These are phyloP conservation scores for Aplocera efformata DNA, from an alignment of 2,888 invertebrate species.

Conservation along the genomic window DNA sequence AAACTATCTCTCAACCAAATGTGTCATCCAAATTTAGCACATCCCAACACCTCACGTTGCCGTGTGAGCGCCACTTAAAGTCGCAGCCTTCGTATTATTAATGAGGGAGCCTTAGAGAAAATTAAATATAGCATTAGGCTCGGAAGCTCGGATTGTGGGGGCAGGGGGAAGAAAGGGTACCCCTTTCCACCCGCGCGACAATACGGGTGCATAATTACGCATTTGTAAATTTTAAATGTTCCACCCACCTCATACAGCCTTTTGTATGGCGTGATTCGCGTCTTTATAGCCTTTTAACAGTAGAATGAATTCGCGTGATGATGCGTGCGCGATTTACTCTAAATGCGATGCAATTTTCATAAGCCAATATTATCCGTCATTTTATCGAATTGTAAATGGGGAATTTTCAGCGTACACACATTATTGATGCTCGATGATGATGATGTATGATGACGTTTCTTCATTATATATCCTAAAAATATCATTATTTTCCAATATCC, in stretches of 20 bases:
- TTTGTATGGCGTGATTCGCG: conserved; percentile 78
- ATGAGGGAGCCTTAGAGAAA: conserved; percentile 80
- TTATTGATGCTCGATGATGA: not conserved
- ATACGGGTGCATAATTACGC: conserved; percentile 81
- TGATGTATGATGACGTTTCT: too few relatives aligned
- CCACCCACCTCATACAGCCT: conserved; percentile 74
- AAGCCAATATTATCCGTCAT: conserved; percentile 30
- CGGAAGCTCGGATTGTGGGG: conserved; percentile 70
- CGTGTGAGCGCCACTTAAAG: conserved; percentile 80
- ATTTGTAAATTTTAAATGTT: conserved; percentile 80
- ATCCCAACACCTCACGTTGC: conserved; percentile 54
- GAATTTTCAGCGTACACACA: not conserved
- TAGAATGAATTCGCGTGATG: conserved; percentile 66
- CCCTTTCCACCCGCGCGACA: conserved; percentile 73
- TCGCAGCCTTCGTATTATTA: conserved; percentile 78
- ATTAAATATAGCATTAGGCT: conserved; percentile 81
- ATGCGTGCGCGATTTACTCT: conserved; percentile 60
- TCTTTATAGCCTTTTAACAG: conserved; percentile 66
- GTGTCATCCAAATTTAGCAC: conserved; percentile 41
- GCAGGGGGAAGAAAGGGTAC: conserved; percentile 49
- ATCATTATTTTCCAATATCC: too few relatives aligned
- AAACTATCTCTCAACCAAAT: conserved; percentile 5
- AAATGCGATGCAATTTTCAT: conserved; percentile 59
- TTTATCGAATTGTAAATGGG: conserved; percentile 9
- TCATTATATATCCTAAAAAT: too few relatives aligned